A percentile compares a stretch with the other conserved stretches of the same genome.
These are phyloP conservation scores for Penaeus indicus DNA, from an alignment of 1,140 invertebrate species.

Conservation along the genomic window DNA sequence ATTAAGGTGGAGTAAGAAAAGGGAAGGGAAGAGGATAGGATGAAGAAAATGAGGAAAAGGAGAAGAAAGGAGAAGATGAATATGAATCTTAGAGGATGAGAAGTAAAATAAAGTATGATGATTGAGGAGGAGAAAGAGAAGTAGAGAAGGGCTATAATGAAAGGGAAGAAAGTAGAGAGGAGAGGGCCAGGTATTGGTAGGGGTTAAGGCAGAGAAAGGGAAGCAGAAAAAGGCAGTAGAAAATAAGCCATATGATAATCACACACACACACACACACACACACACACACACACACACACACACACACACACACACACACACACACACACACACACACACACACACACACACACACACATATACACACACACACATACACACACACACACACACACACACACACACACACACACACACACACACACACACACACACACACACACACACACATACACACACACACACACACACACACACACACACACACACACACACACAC, in stretches of 20 bases:
- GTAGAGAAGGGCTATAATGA: neutral
- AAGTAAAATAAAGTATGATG: neutral
- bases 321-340: neutral
- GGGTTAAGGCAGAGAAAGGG: neutral
- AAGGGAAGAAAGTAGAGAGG: neutral
- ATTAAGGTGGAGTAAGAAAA: no score
- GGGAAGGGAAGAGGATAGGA: no score
- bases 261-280: neutral
- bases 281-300: neutral
- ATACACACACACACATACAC: neutral
- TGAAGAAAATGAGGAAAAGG: no score
- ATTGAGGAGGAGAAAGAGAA: neutral
- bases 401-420: conserved; percentile 2
- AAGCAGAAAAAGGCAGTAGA: neutral
- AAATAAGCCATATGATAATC: neutral
- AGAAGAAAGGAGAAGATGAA: no score
- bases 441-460: conserved; percentile 1
- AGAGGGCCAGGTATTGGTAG: neutral
- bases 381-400: neutral
- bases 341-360: neutral
- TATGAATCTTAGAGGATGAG: neutral
- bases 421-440: neutral
- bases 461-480: conserved; percentile 2
- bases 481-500: neutral
- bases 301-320: neutral